A percentile compares a stretch with the other conserved stretches of the same genome.
Conservation (phyloP, 2,797 vertebrate species). For the Prionace glauca region DNA sequence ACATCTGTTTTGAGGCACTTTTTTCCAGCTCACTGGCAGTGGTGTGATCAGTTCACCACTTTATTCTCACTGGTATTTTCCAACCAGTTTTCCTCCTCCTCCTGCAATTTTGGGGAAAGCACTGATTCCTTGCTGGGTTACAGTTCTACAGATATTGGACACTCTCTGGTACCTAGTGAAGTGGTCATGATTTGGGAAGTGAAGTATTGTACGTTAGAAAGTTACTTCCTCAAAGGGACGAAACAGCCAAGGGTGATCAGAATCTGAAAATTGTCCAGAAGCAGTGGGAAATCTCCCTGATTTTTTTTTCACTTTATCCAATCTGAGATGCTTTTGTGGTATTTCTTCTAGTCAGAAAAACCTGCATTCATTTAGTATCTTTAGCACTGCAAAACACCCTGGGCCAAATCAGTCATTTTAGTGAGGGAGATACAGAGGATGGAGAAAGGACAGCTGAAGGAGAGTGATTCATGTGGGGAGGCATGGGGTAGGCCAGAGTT, state of each 20-base stretch:
- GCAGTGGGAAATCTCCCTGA: neutral
- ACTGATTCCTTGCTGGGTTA: neutral
- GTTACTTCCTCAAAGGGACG: neutral
- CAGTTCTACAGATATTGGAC: no score
- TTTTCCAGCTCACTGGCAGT: neutral
- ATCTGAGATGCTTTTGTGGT: neutral
- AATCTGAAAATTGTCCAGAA: neutral
- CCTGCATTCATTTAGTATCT: neutral
- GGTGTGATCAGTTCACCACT: neutral
- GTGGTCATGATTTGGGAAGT: neutral
- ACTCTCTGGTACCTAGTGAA: neutral
- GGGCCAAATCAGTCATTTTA: neutral
- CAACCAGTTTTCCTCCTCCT: neutral
- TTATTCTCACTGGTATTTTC: neutral
- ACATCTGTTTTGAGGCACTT: neutral
- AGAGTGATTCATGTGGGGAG: neutral
- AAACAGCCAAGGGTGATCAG: neutral
- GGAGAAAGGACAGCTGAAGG: neutral
- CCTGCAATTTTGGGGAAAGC: neutral
- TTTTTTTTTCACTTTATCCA: neutral
- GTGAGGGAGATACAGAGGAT: neutral
- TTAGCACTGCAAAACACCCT: neutral
- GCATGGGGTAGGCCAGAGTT: neutral
- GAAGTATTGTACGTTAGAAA: neutral
- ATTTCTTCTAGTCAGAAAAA: neutral